phyloP scores from a whole-genome alignment of 2,797 vertebrate species.

The Kryptopterus vitreolus region DNA sequence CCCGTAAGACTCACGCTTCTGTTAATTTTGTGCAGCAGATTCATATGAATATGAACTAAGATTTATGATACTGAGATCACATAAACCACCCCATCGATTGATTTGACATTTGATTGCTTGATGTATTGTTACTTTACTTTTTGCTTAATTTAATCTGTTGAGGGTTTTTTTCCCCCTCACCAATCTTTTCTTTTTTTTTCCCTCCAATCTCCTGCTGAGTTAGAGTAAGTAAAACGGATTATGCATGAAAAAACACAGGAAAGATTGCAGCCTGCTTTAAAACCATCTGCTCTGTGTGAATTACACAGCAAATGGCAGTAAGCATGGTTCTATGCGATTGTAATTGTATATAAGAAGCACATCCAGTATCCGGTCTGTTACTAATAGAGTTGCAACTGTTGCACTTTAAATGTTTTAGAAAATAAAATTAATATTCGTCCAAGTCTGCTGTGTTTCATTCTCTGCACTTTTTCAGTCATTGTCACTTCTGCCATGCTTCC shows the following conservation, averaged over 20 bases:
- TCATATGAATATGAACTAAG: not conserved
- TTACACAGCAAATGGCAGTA: not conserved
- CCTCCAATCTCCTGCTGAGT: too few relatives aligned
- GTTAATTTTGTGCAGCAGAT: not conserved
- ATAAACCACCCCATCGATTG: not conserved
- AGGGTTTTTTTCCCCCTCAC: not conserved
- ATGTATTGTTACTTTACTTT: too few relatives aligned
- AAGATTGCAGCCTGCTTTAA: not conserved
- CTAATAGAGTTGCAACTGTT: not conserved
- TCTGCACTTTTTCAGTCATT: not conserved
- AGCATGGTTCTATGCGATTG: not conserved
- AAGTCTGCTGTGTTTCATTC: not conserved
- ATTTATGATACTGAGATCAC: not conserved
- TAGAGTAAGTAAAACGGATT: not conserved
- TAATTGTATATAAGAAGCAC: not conserved
- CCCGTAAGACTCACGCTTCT: conserved; percentile 60
- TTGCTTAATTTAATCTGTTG: not conserved
- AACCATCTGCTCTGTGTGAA: not conserved
- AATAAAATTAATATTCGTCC: too few relatives aligned
- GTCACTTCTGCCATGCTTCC: not conserved
- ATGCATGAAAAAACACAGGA: not conserved
- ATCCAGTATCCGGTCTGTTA: not conserved
- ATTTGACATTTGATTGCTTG: not conserved
- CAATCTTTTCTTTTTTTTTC: too few relatives aligned
- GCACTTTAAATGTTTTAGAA: not conserved